Evolutionary conservation across 2,888 invertebrate genomes (phyloP), one percentile per base, ranked within the genome.

Genomic region (Clunio marinus): DNA sequence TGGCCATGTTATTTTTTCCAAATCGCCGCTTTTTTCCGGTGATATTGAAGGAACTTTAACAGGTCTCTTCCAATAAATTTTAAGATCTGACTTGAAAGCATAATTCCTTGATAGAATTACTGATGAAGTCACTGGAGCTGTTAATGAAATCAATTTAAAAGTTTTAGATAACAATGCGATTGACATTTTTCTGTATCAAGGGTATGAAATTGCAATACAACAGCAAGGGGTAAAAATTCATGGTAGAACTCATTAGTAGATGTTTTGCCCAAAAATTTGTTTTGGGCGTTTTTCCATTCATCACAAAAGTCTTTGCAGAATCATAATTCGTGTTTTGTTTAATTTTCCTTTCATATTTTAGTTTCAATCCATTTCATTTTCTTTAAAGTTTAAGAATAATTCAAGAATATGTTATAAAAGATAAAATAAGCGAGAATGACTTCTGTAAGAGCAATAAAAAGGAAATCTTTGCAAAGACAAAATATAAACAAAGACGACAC

Each of bases 31-130:
- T 74, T 84, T 86, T 72, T 83, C 82, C 0, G 89, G 84, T 73
- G 85, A 83, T 70, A 82, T 83, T 57, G 84, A 82, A 0, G 85
- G 81, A 20, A 89, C 81, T 75, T 86, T 86, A 27, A 84, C 84
- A 0, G 92, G 92, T 27, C 86, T 82, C 4, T 84, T 82, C 91
- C 91, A 92, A 81, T 88, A 87, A 57, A 92, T 86, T 77, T 89
- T 87, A 35, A 89, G 78, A 73, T 86, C 83, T 28, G 86, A 85
- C 76, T 89, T 89, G 72, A 88, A 82, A 71, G 87, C 74, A 79
- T 79, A 75, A 76, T 72, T 71, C 74, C 81, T 70, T 69, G 74
- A 1, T 75, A 72, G 22, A 22, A 35, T 66, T 22, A 32, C 8
- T n/a, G 25, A 24, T 2, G 55, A 32, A 20, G 41, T 24, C 24